Base-by-base conservation (phyloP, 1,140 invertebrate species). In the Cherax quadricarinatus region DNA sequence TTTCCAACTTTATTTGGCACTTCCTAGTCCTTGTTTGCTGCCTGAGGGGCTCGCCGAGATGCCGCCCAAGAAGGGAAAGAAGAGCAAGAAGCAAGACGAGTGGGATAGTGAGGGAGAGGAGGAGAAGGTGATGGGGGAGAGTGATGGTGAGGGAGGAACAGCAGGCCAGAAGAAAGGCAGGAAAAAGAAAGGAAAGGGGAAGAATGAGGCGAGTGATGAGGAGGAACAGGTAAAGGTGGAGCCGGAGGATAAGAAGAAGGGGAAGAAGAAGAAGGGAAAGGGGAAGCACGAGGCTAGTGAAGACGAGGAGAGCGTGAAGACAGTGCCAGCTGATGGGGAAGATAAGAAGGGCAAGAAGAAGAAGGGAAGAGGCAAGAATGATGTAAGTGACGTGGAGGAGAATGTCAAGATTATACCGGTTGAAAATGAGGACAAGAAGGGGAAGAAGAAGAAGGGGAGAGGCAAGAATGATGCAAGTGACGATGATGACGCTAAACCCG, bases 21-120 rank as follows among this genome's bases (percentile, higher is more conserved):
- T 24, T 57, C 30, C 30, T 57, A 3, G 53, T 57, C 7, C 7
- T 57, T 7, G 6, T 24, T 75, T 24, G 4, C 70, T 24, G 6
- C 70, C 24, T 75, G 6, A 75, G n/a, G 6, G 5, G 70, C 1
- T 30, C 6, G 0, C 41, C 85, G 86, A 48, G 49, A 94, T 94
- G 93, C 79, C 92, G 4, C 94, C 94, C 30, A 94, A 94, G 86
- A 94, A 94, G 90, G 88, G 88, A 0, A 94, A 94, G 86, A 94
- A 94, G 84, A 93, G 92, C 10, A 94, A 93, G 82, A 94, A 83
- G 86, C 93, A 94, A 73, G 93, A 92, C 24, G 93, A 93, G 16
- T 93, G 89, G 92, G 91, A 91, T 18, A 75, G 73, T 30, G 93
- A 92, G 0, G 53, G 14, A 12, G 73, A 89, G 21, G 60, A 78